These are phyloP conservation scores for Apis florea DNA, from an alignment of 1,140 invertebrate genomes.

Conservation along the genomic window DNA sequence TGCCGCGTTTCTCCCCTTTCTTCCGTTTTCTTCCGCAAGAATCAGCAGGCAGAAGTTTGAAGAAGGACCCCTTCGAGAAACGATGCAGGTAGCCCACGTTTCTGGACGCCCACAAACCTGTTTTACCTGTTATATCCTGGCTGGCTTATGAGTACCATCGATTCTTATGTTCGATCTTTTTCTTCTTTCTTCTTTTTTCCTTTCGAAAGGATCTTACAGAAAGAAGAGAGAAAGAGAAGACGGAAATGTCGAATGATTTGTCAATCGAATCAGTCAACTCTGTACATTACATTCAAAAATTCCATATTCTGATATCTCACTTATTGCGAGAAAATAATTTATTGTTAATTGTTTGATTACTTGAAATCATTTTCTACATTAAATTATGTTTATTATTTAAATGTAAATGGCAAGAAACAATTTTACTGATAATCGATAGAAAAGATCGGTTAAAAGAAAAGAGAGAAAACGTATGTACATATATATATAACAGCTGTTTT, in stretches of 20 bases:
- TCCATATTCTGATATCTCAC: not conserved
- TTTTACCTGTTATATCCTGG: slow-evolving; percentile 78
- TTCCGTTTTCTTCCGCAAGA: slow-evolving; percentile 67
- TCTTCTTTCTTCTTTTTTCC: not conserved
- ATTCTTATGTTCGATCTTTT: slow-evolving; percentile 40
- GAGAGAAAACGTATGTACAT: too few relatives aligned
- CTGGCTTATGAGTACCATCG: slow-evolving; percentile 56
- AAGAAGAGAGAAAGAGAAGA: not conserved
- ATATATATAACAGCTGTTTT: not conserved
- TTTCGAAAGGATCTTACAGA: not conserved
- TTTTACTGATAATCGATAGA: too few relatives aligned
- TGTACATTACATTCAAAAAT: not conserved
- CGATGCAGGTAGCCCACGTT: slow-evolving; percentile 74
- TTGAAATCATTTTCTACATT: too few relatives aligned
- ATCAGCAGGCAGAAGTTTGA: slow-evolving; percentile 58
- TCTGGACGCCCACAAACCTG: slow-evolving; percentile 78
- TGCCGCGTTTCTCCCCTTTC: slow-evolving; percentile 51
- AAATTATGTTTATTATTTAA: not conserved
- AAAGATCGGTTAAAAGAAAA: not conserved
- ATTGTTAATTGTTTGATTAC: too few relatives aligned
- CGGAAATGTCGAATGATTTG: not conserved
- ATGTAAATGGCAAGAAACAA: not conserved
- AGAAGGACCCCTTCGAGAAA: slow-evolving; percentile 55
- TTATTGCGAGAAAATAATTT: not conserved
- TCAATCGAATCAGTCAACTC: not conserved